phyloP scores from a whole-genome alignment of 2,113 vertebrate species.

The Andinoacara biseriatus region DNA sequence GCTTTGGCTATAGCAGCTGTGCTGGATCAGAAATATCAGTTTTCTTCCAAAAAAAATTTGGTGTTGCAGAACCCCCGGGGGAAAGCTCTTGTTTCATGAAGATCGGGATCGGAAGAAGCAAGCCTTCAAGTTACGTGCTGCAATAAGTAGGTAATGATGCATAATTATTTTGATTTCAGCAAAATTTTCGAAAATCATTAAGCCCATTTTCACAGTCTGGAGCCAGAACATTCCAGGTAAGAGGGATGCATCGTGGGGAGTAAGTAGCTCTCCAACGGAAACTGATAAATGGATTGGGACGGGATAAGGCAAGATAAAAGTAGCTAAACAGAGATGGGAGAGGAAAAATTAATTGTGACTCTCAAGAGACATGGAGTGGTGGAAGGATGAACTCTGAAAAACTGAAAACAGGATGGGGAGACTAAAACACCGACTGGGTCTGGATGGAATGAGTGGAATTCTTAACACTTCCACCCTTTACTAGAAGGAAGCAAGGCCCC shows the following conservation, averaged over 20 bases:
- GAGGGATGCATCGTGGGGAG: not conserved
- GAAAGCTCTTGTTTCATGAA: not conserved
- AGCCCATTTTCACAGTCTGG: not conserved
- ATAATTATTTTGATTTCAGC: constrained; percentile 3
- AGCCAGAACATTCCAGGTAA: not conserved
- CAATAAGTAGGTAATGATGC: not conserved
- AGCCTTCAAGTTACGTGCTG: not conserved
- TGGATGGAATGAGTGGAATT: not conserved
- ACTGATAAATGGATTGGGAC: not conserved
- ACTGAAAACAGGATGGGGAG: not conserved
- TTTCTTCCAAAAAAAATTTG: not conserved
- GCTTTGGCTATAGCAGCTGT: not conserved
- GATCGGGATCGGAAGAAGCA: not conserved
- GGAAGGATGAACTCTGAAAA: not conserved
- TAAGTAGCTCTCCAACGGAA: not conserved
- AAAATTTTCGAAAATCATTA: not conserved
- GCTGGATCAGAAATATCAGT: not conserved
- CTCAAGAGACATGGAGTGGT: not conserved
- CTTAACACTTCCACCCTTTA: not conserved
- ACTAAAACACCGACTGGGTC: not conserved
- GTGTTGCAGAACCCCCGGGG: not conserved
- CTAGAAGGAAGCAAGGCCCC: not conserved
- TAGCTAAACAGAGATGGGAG: not conserved
- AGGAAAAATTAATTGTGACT: not conserved
- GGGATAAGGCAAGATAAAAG: not conserved